phyloP scores from a whole-genome alignment of 2,888 invertebrate species.

The Neocrepidodera transversa region DNA sequence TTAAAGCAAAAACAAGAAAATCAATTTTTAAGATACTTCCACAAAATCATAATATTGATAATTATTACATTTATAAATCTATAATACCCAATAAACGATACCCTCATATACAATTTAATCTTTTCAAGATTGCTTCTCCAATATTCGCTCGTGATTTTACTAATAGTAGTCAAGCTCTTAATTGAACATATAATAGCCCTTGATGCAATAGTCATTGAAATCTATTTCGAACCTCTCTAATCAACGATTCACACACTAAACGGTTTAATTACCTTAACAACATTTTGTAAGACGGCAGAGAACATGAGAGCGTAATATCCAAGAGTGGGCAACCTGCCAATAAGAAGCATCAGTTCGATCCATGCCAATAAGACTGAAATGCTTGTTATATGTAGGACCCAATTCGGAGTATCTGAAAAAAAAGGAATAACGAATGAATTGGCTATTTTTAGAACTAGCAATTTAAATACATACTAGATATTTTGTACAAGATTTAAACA shows the following conservation, averaged over 20 bases:
- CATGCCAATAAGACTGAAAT: slow-evolving; percentile 62
- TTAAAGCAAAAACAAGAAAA: too few species aligned
- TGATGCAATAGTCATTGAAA: neutral
- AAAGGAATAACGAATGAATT: neutral
- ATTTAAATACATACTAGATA: too few species aligned
- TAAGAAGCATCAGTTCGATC: slow-evolving; percentile 64
- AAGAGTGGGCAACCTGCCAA: slow-evolving; percentile 64
- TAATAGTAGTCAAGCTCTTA: too few species aligned
- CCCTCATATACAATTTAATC: too few species aligned
- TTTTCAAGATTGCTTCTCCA: too few species aligned
- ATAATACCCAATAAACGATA: too few species aligned
- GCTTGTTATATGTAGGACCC: slow-evolving; percentile 59
- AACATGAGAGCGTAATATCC: slow-evolving; percentile 67
- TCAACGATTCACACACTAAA: neutral
- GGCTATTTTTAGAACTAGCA: too few species aligned
- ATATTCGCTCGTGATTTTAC: too few species aligned
- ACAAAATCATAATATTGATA: too few species aligned
- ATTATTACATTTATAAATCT: too few species aligned
- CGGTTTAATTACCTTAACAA: slow-evolving; percentile 59
- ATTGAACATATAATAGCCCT: neutral
- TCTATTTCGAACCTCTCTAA: neutral
- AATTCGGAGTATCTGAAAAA: slow-evolving; percentile 41
- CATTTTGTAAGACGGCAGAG: slow-evolving; percentile 64
- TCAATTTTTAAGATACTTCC: too few species aligned
- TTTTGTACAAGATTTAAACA: too few species aligned